Conservation (phyloP, 2,888 invertebrate genomes). For the Melitaea athalia region DNA sequence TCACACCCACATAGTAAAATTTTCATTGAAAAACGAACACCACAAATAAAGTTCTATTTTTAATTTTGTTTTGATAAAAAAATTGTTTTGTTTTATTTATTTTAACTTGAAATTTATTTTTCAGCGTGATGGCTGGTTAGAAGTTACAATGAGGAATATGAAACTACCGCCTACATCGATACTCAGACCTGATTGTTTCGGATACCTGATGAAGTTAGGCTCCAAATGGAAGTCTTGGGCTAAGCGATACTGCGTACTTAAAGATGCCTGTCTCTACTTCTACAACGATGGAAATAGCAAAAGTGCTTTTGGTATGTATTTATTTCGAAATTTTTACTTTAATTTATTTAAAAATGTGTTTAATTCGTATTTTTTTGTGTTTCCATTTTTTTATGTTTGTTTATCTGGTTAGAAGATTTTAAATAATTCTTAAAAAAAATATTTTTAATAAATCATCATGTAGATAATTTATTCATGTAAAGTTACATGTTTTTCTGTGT, state of each 20-base stretch:
- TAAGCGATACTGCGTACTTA: slow-evolving; percentile 95
- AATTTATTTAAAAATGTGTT: not conserved
- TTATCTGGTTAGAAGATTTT: too few species aligned
- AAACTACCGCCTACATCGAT: slow-evolving; percentile 91
- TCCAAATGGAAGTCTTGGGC: slow-evolving; percentile 95
- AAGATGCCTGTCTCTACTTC: slow-evolving; percentile 97
- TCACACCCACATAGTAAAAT: too few species aligned
- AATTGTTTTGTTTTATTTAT: too few species aligned
- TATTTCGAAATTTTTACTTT: not conserved
- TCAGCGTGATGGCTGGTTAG: slow-evolving; percentile 78
- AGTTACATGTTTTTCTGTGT: too few species aligned
- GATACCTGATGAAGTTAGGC: slow-evolving; percentile 94
- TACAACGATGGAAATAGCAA: slow-evolving; percentile 94
- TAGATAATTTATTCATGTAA: too few species aligned
- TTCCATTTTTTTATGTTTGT: too few species aligned
- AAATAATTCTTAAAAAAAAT: too few species aligned
- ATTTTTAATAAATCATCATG: too few species aligned
- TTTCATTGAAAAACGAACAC: too few species aligned
- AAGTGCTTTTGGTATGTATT: slow-evolving; percentile 89
- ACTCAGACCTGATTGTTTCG: slow-evolving; percentile 93
- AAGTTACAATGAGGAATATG: slow-evolving; percentile 89
- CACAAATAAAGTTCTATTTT: too few species aligned
- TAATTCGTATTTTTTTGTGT: too few species aligned
- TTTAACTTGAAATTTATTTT: not conserved
- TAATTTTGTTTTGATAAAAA: too few species aligned